A percentile compares a stretch with the other conserved stretches of the same genome.
phyloP scores from a whole-genome alignment of 2,113 vertebrate genomes.

The Ophthalmolycus amberensis region DNA sequence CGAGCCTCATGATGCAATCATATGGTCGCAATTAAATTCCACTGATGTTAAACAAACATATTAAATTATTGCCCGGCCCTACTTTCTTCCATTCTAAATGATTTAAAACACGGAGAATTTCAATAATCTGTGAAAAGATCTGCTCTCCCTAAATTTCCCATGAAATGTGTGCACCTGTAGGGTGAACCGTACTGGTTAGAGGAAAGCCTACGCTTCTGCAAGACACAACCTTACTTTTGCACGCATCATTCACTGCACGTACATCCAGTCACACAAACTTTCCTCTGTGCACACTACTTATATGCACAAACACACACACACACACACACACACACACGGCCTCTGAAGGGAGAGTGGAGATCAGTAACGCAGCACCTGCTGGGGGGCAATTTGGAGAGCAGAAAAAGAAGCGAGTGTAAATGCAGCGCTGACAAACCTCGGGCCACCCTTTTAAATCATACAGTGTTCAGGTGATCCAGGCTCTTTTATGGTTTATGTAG shows the following conservation, averaged over 20 bases:
- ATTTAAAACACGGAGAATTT: neutral
- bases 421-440: neutral
- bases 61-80: neutral
- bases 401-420: constrained; percentile 2
- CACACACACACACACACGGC: neutral
- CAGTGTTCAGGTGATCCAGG: constrained; percentile 28
- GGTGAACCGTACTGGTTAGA: neutral
- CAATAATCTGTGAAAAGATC: neutral
- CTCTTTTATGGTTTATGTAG: constrained; percentile 37
- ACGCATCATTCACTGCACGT: constrained; percentile 21
- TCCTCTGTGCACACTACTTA: constrained; percentile 17
- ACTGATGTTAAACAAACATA: neutral
- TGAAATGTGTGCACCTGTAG: neutral
- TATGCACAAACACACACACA: constrained; percentile 12
- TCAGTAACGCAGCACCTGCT: constrained; percentile 45
- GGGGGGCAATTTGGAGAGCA: constrained; percentile 14
- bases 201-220: neutral
- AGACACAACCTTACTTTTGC: neutral
- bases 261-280: constrained; percentile 30
- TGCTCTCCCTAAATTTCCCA: neutral
- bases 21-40: neutral
- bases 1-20: neutral
- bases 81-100: neutral
- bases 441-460: constrained; percentile 20
- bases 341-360: constrained; percentile 29